Evolutionary conservation across 2,113 vertebrate genomes (phyloP), one percentile per base, ranked within the genome.

Genomic region (Gallinago media): DNA sequence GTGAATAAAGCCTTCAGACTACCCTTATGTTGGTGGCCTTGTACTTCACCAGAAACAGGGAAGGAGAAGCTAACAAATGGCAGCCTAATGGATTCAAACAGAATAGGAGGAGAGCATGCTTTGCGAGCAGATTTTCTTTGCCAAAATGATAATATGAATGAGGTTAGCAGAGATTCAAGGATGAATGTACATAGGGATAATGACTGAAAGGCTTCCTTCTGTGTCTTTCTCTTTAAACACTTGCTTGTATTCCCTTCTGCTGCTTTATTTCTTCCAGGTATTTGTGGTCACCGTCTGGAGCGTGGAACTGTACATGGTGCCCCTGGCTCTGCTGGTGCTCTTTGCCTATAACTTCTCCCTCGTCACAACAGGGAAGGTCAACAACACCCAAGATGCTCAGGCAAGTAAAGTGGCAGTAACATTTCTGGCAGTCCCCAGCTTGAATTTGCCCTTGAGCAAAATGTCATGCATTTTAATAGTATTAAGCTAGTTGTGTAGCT

Each of bases 221-320:
- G 0, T 20, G 15, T 31, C 15, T n/a, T 19, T 54, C 40, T 66
- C 19, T 82, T 63, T 32, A 50, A 52, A 46, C 46, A 6, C 70
- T 49, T 56, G 29, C 54, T 0, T 66, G 17, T 77, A 0, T 76
- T 89, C 34, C 32, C 47, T 72, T 70, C 44, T 84, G 38, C 72
- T 79, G 23, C 50, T 95, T 94, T 75, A 67, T 95, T 98, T 88
- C 72, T 95, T 79, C 78, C 97, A 99, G 99, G 98, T 99, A 27
- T 99, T 99, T 95, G 94, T 99, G 79, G 96, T 99, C 97, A 98
- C 99, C 0, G 98, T 99, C 85, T 99, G 99, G 99, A 97, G 98
- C 18, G 98, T 99, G 95, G 99, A 99, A 70, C 98, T 99, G 75
- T 99, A 99, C 97, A 99, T 99, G 99, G 94, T 99, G 92, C 99